Evolutionary conservation across 2,797 vertebrate species (phyloP), one percentile per base, ranked within the genome.

Genomic region (Micropoecilia bifurca): DNA sequence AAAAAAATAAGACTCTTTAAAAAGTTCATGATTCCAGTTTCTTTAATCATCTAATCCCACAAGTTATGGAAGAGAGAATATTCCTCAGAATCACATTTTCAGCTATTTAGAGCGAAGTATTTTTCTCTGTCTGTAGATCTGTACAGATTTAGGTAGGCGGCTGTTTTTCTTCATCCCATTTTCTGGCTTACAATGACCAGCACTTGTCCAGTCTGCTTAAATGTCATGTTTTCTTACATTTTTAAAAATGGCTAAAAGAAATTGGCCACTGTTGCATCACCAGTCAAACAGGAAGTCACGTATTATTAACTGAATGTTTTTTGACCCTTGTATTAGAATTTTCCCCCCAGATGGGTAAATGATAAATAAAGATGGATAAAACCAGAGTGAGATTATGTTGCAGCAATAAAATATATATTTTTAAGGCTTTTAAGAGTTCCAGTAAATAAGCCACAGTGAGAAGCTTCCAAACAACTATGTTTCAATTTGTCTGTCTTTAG

Each of bases 401-500:
- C 30, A 63, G 61, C 61, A 36, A 63, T 8, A 63, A 63, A 10
- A 63, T 1, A 1, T 7, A 12, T n/a, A n/a, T 43, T 25, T 25
- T 43, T 0, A 43, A 43, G 25, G 22, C 43, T 46, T 46, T 8
- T 46, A 28, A 3, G 14, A n/a, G 6, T 16, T 43, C n/a, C 3
- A 16, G 25, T 28, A 28, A 28, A 6, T 28, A 28, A 71, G 4
- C 13, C 68, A 14, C 13, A 12, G 10, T 45, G n/a, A 28, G 43
- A 59, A 39, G n/a, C 74, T 75, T 25, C 6, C 14, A 41, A 41
- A 41, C 9, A 22, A 30, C 10, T 13, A 0, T 12, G 1, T 59
- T 71, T 81, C 6, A 8, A 50, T 77, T 80, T 82, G 63, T 75
- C 16, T 81, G 28, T 66, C 61, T 76, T 75, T 78, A 99, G 99